Base-by-base conservation (phyloP, 2,113 vertebrate species). In the Phaethornis superciliosus region DNA sequence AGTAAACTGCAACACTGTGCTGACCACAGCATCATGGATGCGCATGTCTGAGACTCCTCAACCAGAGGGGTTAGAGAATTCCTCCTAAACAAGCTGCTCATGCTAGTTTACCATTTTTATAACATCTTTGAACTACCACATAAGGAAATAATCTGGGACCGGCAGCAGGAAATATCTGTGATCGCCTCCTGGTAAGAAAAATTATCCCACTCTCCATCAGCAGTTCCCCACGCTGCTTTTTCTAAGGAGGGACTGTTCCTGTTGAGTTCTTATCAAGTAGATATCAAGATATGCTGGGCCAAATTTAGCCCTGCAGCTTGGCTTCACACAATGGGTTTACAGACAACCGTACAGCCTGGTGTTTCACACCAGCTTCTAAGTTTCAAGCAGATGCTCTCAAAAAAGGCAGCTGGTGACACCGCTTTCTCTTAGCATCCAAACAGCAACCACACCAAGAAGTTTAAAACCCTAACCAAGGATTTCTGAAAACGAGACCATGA, bases 91-190 rank as follows among this genome's bases (percentile, higher is more conserved):
- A 77, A n/a, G 15, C 63, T 51, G 32, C 58, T 86, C 28, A 19
- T 15, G 40, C 7, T 69, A 22, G 24, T 76, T 91, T 89, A 49
- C 54, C 11, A 11, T 76, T 95, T 81, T 69, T 33, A 47, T 42
- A 42, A 84, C 33, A 82, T 55, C 70, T 94, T 82, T 89, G 69
- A 89, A 82, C 55, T 74, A 35, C 18, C 13, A 47, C 70, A 72
- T 82, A 70, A 82, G 63, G 67, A 92, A 89, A 88, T 69, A 63
- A 85, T 85, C 46, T 77, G 40, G 26, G 52, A 63, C 27, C 2
- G 0, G 37, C 40, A 85, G 52, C 78, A 94, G 87, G 59, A 96
- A 94, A 42, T 87, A 72, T 58, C 67, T 92, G 78, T 79, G 85
- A 80, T 80, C 55, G 65, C 7, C 63, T 93, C 63, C 35, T 47